Evolutionary conservation across 2,888 invertebrate species (phyloP).

Genomic region (Yponomeuta cagnagella): DNA sequence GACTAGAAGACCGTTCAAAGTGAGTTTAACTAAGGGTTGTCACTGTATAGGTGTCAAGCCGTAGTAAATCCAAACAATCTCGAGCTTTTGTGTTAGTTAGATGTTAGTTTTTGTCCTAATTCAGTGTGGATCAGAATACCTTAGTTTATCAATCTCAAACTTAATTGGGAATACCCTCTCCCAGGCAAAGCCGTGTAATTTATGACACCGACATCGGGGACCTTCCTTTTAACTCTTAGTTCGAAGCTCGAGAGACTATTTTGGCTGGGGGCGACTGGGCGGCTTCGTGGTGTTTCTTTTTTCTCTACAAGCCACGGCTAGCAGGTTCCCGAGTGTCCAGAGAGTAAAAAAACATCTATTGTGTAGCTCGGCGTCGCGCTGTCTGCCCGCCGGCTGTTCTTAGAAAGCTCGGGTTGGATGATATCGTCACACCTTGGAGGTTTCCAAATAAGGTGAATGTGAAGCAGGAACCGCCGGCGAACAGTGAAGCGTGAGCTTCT

Average conservation of each 20-base stretch:
- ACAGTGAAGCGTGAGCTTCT: no score
- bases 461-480: background rate
- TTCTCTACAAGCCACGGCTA: background rate
- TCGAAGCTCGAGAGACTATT: background rate
- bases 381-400: constrained; percentile 41
- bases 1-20: no score
- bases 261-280: background rate
- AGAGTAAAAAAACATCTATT: constrained; percentile 58
- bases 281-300: background rate
- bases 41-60: no score
- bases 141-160: no score
- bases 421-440: background rate
- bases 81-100: no score
- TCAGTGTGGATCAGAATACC: no score
- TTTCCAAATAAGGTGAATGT: background rate
- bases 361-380: constrained; percentile 63
- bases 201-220: background rate
- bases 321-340: constrained; percentile 42
- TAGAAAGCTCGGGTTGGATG: constrained; percentile 24
- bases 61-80: no score
- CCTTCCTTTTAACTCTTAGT: background rate
- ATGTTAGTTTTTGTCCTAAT: no score
- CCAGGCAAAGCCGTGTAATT: background rate
- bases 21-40: no score
- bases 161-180: no score